Percentiles rank a stretch among this genome's conserved stretches.
These are phyloP conservation scores for Neuroterus valhalla DNA, from an alignment of 1,140 invertebrate species.

Conservation along the genomic window DNA sequence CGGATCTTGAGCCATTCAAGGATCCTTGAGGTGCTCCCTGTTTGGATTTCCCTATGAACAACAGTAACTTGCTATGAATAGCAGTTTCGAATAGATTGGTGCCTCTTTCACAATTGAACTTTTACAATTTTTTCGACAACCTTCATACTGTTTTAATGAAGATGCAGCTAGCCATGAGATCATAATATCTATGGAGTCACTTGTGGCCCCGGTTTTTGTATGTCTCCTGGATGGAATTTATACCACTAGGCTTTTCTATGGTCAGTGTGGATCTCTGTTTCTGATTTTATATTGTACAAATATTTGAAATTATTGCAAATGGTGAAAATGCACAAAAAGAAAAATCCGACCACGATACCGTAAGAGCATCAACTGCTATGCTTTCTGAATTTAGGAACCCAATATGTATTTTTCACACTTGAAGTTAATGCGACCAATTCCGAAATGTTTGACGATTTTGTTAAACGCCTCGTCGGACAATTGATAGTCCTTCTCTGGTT, in stretches of 20 bases:
- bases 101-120: conserved; percentile 9
- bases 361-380: too few species aligned
- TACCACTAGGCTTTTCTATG: conserved; percentile 4
- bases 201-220: not conserved
- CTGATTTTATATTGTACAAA: conserved; percentile 39
- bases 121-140: conserved; percentile 10
- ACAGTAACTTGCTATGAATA: conserved; percentile 16
- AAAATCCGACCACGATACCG: too few species aligned
- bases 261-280: conserved; percentile 43
- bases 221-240: conserved; percentile 15
- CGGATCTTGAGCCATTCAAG: conserved; percentile 33
- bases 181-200: conserved; percentile 1
- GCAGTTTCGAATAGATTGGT: not conserved
- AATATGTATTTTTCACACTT: too few species aligned
- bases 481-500: not conserved
- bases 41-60: conserved; percentile 24
- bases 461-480: not conserved
- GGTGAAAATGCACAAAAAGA: too few species aligned
- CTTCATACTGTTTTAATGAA: conserved; percentile 32
- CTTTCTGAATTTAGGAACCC: conserved; percentile 26
- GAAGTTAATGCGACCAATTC: too few species aligned
- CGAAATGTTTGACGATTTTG: not conserved
- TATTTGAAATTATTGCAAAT: too few species aligned
- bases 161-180: conserved; percentile 22
- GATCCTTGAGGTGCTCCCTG: conserved; percentile 34